Base-by-base conservation (phyloP, 2,797 vertebrate species). In the Balearica regulorum region DNA sequence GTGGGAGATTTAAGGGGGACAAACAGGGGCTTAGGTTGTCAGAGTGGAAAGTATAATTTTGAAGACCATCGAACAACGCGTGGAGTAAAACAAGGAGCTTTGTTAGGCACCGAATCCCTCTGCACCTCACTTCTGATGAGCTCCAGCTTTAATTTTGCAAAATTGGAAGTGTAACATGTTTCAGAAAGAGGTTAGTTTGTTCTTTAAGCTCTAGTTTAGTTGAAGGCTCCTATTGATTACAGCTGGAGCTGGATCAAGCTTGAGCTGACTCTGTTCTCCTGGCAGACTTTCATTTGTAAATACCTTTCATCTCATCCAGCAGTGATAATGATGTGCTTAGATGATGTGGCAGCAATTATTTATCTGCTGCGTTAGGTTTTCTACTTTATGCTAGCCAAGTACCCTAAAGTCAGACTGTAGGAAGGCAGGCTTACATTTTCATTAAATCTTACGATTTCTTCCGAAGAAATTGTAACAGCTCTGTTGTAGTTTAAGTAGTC, bases 151-250 rank as follows among this genome's bases (percentile, higher is more conserved):
- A 73, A 82, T 90, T 93, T 83, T 54, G 15, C 89, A 90, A 90
- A 93, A 55, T 46, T 60, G 10, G 6, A 69, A 60, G 12, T 57
- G 80, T 31, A 83, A 55, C 39, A 57, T 9, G 2, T 39, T 91
- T 84, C 53, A 11, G 43, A 82, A 57, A 72, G 49, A 76, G 91
- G 18, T 44, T 70, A 35, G 53, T 54, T 78, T 92, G 37, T 75
- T 91, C 53, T n/a, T 89, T 62, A 82, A 78, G 51, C 70, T 79
- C 48, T 62, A 29, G 9, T 61, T 72, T 51, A 82, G 70, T 66
- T 94, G 80, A 94, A 94, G 88, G 81, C 75, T 93, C 75, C 95
- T 90, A 91, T 92, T 94, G 93, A 92, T 96, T 96, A 91, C 93
- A 95, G 77, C 90, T 96, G 86, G 88, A 95, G 83, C 80, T 84